Conservation (phyloP, 2,888 invertebrate genomes). For the Chrysina gloriosa region DNA sequence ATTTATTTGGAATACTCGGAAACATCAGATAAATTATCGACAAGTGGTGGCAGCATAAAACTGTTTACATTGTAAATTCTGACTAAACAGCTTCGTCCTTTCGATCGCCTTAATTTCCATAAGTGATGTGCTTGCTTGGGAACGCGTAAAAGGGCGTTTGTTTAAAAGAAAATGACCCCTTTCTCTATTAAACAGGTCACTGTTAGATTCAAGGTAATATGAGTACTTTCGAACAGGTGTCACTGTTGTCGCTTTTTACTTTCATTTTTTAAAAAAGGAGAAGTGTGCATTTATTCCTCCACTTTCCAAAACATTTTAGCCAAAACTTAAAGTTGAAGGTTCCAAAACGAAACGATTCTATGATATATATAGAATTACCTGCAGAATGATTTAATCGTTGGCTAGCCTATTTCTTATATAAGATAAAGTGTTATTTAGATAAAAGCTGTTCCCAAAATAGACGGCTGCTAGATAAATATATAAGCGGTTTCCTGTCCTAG, state of each 20-base stretch:
- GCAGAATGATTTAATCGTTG: no score
- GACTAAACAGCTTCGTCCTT: background rate
- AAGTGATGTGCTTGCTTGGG: background rate
- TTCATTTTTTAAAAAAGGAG: conserved; percentile 9
- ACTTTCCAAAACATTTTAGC: no score
- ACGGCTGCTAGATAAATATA: no score
- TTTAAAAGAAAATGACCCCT: background rate
- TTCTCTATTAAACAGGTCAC: conserved; percentile 26
- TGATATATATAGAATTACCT: no score
- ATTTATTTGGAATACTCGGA: conserved; percentile 21
- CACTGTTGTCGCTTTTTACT: conserved; percentile 23
- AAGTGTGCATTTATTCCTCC: no score
- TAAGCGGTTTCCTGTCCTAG: no score
- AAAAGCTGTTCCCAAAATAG: no score
- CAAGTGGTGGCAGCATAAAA: background rate
- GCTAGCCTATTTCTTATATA: no score
- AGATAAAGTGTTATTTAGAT: no score
- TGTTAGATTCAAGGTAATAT: conserved; percentile 33
- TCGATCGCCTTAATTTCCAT: background rate
- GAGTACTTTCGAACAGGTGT: conserved; percentile 30
- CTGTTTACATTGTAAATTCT: conserved; percentile 1
- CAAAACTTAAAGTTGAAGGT: no score
- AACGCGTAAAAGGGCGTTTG: background rate
- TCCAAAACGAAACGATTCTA: no score
- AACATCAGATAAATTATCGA: conserved; percentile 15